A percentile compares a stretch with the other conserved stretches of the same genome.
phyloP scores from a whole-genome alignment of 2,113 vertebrate genomes.

The Cynopterus brachyotis region DNA sequence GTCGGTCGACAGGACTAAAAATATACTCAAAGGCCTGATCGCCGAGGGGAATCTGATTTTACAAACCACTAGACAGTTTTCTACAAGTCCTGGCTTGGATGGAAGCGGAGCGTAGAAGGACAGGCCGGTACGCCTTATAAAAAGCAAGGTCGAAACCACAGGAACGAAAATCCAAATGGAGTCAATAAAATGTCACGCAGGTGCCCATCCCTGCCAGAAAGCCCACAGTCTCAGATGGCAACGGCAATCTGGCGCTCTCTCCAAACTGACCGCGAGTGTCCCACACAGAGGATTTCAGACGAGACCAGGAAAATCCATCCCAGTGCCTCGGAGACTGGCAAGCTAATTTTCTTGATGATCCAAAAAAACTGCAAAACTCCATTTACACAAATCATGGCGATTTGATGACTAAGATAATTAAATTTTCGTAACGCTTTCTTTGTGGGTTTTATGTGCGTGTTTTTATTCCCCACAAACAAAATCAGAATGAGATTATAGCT shows the following conservation, averaged over 20 bases:
- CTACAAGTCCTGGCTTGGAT: constrained; percentile 58
- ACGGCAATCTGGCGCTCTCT: neutral
- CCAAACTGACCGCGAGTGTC: constrained; percentile 50
- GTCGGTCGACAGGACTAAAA: neutral
- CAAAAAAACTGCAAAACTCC: neutral
- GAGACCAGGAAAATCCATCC: constrained; percentile 40
- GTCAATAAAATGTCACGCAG: constrained; percentile 68
- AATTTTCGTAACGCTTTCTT: constrained; percentile 3
- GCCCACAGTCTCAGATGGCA: constrained; percentile 47
- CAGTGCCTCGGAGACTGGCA: neutral
- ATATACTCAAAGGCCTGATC: constrained; percentile 42
- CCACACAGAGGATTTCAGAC: neutral
- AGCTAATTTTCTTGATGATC: constrained; percentile 25
- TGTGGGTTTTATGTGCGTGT: neutral
- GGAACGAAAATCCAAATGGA: constrained; percentile 77
- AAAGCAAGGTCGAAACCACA: constrained; percentile 74
- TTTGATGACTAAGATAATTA: constrained; percentile 42
- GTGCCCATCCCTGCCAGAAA: constrained; percentile 63
- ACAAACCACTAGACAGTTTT: constrained; percentile 64
- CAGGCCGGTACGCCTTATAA: constrained; percentile 63
- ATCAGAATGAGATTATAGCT: neutral
- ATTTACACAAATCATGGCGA: neutral
- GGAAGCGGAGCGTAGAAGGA: constrained; percentile 52
- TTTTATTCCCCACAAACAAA: neutral
- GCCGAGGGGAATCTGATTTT: constrained; percentile 69